Conservation (phyloP, 2,113 vertebrate species). For the Mustelus asterias region DNA sequence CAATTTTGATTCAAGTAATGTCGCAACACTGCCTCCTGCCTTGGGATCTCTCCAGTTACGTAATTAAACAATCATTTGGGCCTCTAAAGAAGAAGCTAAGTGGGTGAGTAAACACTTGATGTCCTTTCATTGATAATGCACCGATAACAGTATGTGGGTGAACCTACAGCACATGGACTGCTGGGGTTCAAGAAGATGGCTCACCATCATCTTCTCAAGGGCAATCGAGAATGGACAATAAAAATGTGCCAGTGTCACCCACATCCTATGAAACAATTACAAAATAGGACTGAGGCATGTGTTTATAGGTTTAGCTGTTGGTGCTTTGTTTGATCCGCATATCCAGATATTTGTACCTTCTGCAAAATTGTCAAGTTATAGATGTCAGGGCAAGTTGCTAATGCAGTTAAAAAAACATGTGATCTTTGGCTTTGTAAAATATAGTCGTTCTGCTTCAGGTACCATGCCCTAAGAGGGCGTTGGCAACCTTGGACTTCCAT, state of each 20-base stretch:
- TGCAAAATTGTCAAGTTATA: not conserved
- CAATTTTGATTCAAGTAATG: not conserved
- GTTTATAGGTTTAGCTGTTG: not conserved
- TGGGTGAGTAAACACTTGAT: not conserved
- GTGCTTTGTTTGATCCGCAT: not conserved
- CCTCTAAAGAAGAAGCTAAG: not conserved
- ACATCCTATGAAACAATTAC: too few species aligned
- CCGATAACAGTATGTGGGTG: too few species aligned
- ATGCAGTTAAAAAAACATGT: not conserved
- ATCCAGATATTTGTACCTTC: not conserved
- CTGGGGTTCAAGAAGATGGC: too few species aligned
- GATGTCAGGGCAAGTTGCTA: not conserved
- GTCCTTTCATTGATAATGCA: not conserved
- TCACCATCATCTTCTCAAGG: too few species aligned
- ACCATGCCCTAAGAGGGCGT: too few species aligned
- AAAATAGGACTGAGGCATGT: not conserved
- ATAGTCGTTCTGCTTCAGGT: too few species aligned
- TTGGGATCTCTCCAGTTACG: not conserved
- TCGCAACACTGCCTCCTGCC: not conserved
- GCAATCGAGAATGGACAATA: too few species aligned
- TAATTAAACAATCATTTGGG: not conserved
- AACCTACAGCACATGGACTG: too few species aligned
- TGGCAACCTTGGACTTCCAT: too few species aligned
- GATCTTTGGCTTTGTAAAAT: not conserved
- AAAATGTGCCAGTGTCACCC: too few species aligned